Conservation (phyloP, 2,797 vertebrate species). For the Malacoraja senta region DNA sequence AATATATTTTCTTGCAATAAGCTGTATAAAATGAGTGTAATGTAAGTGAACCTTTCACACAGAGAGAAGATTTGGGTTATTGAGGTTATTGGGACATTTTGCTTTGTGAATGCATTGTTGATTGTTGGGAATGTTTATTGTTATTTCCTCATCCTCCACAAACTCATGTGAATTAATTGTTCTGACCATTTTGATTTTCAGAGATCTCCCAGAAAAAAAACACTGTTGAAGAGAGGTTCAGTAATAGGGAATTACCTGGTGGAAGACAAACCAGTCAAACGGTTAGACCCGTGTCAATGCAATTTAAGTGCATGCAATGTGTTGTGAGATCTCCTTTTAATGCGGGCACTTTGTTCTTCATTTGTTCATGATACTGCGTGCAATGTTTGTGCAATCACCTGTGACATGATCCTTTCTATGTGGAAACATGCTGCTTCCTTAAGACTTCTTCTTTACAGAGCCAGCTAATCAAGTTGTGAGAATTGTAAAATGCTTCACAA, state of each 20-base stretch:
- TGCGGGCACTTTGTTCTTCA: not conserved
- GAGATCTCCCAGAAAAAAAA: conserved; percentile 57
- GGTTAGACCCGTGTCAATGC: conserved; percentile 53
- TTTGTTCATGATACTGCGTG: not conserved
- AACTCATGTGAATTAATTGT: not conserved
- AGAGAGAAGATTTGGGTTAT: not conserved
- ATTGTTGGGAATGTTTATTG: not conserved
- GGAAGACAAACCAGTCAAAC: conserved; percentile 59
- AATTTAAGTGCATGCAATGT: conserved; percentile 32
- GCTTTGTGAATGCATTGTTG: not conserved
- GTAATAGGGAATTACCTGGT: conserved; percentile 65
- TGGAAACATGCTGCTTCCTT: too few relatives aligned
- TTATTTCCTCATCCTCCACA: not conserved
- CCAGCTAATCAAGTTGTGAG: not conserved
- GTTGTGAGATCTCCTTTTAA: not conserved
- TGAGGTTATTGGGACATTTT: not conserved
- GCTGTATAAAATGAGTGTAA: not conserved
- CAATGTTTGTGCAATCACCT: not conserved
- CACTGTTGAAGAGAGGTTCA: conserved; percentile 68
- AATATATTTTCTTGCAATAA: not conserved
- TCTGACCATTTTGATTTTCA: conserved; percentile 50
- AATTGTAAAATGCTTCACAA: not conserved
- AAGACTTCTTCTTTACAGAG: not conserved
- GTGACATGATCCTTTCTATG: not conserved
- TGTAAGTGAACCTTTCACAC: not conserved